A percentile compares a stretch with the other conserved stretches of the same genome.
Conservation (phyloP, 2,113 vertebrate species). For the Gadus macrocephalus region DNA sequence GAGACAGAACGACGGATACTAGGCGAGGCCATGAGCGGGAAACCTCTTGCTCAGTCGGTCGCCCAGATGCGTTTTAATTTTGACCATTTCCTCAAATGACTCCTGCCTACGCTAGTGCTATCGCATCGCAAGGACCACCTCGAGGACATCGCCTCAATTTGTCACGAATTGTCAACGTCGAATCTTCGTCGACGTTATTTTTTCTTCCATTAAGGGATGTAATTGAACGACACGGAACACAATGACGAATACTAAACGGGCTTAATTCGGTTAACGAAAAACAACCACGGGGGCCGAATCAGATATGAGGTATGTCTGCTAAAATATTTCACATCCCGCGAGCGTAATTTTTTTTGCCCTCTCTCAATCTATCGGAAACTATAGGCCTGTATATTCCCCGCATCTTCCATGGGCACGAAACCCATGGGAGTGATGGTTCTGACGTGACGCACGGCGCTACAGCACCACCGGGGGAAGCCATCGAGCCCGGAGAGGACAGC, state of each 20-base stretch:
- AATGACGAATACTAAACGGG: slow-evolving; percentile 23
- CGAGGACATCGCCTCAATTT: slow-evolving; percentile 57
- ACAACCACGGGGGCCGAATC: not conserved
- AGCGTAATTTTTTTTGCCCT: slow-evolving; percentile 6
- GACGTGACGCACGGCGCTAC: slow-evolving; percentile 64
- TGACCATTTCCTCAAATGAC: slow-evolving; percentile 45
- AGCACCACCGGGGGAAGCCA: slow-evolving; percentile 55
- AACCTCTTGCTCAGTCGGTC: slow-evolving; percentile 29
- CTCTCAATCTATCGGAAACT: slow-evolving; percentile 32
- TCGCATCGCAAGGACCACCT: not conserved
- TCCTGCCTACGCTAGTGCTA: too few relatives aligned
- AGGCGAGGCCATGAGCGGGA: slow-evolving; percentile 60
- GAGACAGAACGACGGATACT: slow-evolving; percentile 53
- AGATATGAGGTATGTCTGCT: not conserved
- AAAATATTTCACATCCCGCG: not conserved
- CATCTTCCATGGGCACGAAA: slow-evolving; percentile 55
- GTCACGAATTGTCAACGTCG: slow-evolving; percentile 50
- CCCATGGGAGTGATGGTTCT: slow-evolving; percentile 66
- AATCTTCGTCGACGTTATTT: slow-evolving; percentile 49
- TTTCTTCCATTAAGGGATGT: slow-evolving; percentile 48
- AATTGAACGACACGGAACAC: slow-evolving; percentile 24
- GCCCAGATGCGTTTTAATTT: slow-evolving; percentile 33
- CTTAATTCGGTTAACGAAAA: not conserved
- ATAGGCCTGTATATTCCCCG: slow-evolving; percentile 44
- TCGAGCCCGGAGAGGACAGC: slow-evolving; percentile 58